Evolutionary conservation across 2,797 vertebrate species (phyloP).

Genomic region (Sarcoramphus papa): DNA sequence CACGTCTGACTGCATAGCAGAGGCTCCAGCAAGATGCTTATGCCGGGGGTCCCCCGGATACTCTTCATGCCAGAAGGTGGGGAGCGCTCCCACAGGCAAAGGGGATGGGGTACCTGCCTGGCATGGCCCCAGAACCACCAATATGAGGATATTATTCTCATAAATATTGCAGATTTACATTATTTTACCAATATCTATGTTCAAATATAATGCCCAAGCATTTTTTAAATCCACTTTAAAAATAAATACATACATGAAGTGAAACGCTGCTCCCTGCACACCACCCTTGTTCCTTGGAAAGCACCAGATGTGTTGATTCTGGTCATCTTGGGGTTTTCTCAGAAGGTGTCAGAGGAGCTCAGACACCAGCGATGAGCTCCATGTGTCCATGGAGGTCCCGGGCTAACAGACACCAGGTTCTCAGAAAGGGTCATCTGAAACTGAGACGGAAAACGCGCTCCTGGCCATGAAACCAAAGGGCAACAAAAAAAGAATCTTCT

Average conservation of each 20-base stretch:
- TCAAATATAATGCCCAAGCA: not conserved
- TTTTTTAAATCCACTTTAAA: not conserved
- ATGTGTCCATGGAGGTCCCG: fast-evolving
- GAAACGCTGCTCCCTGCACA: fast-evolving
- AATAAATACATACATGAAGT: fast-evolving
- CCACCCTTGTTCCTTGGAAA: not conserved
- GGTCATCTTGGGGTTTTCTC: not conserved
- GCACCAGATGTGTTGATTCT: not conserved
- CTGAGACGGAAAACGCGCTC: not conserved
- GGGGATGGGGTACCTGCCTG: not conserved
- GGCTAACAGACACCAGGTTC: not conserved
- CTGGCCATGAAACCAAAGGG: not conserved
- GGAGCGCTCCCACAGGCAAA: not conserved
- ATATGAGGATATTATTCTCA: not conserved
- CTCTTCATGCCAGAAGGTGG: not conserved
- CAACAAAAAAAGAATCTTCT: not conserved
- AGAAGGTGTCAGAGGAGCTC: not conserved
- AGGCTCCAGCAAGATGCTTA: not conserved
- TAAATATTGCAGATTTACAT: not conserved
- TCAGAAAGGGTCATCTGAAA: not conserved
- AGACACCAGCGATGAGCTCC: not conserved
- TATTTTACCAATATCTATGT: not conserved
- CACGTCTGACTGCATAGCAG: not conserved
- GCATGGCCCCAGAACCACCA: not conserved
- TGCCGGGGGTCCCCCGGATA: fast-evolving